These are phyloP conservation scores for Xestia sexstrigata DNA, from an alignment of 2,888 invertebrate genomes.

Conservation along the genomic window DNA sequence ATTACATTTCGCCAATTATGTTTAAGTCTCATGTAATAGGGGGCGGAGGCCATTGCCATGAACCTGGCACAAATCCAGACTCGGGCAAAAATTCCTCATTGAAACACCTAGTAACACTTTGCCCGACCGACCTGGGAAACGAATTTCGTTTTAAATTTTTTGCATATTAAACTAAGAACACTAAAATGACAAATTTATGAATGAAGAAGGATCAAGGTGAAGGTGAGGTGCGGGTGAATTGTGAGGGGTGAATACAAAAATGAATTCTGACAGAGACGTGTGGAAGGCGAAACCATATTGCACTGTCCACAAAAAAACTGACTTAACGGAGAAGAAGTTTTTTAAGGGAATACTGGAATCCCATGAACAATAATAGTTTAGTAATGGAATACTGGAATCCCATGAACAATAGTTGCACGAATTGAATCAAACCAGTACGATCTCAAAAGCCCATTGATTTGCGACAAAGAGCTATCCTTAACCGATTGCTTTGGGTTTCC, in stretches of 20 bases:
- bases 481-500: not conserved
- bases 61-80: too few species aligned
- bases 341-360: not conserved
- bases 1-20: too few species aligned
- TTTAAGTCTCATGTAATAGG: too few species aligned
- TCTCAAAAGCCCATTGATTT: not conserved
- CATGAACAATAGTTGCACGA: not conserved
- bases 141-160: not conserved
- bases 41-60: too few species aligned
- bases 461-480: conserved; percentile 1
- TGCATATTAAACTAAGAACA: not conserved
- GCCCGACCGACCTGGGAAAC: too few species aligned
- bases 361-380: not conserved
- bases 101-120: too few species aligned
- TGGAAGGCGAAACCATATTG: not conserved
- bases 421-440: not conserved
- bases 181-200: not conserved
- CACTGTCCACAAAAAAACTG: not conserved
- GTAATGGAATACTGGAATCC: not conserved
- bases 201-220: not conserved
- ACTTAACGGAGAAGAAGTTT: not conserved
- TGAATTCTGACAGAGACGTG: not conserved
- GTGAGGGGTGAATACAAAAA: not conserved
- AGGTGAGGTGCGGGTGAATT: not conserved
- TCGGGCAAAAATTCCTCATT: too few species aligned